Percentiles rank a stretch among this genome's conserved stretches.
Conservation (phyloP, 2,888 invertebrate species). For the Hermodice carunculata region DNA sequence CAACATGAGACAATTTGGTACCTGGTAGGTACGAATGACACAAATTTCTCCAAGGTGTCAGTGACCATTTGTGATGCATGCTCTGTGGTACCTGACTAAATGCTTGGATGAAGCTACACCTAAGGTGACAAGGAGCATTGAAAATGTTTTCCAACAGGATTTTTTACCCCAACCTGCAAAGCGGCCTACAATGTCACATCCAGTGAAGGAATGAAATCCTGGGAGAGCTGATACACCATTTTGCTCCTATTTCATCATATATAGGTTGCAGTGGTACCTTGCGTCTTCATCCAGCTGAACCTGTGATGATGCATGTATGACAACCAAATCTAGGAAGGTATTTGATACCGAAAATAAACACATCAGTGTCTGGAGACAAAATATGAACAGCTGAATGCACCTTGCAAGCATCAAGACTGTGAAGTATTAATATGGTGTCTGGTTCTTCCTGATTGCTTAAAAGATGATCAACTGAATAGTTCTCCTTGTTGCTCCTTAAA, state of each 20-base stretch:
- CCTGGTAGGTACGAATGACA: not conserved
- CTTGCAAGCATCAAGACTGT: not conserved
- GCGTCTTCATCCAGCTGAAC: not conserved
- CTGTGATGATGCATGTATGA: not conserved
- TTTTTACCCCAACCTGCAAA: not conserved
- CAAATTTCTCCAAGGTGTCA: no score
- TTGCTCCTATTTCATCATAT: not conserved
- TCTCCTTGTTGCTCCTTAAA: no score
- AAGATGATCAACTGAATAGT: no score
- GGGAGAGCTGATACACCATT: conserved; percentile 13
- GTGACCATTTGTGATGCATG: no score
- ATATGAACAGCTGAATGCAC: not conserved
- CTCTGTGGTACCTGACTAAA: no score
- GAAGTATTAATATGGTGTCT: not conserved
- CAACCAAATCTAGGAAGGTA: not conserved
- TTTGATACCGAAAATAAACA: not conserved
- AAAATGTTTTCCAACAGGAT: not conserved
- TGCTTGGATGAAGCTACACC: no score
- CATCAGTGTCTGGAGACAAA: not conserved
- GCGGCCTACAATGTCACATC: conserved; percentile 4
- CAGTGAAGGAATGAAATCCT: conserved; percentile 8
- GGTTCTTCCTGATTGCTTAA: not conserved
- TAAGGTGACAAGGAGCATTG: no score
- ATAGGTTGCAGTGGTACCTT: not conserved
- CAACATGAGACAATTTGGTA: not conserved